These are phyloP conservation scores for Tholera decimalis DNA, from an alignment of 2,888 invertebrate species.

Conservation along the genomic window DNA sequence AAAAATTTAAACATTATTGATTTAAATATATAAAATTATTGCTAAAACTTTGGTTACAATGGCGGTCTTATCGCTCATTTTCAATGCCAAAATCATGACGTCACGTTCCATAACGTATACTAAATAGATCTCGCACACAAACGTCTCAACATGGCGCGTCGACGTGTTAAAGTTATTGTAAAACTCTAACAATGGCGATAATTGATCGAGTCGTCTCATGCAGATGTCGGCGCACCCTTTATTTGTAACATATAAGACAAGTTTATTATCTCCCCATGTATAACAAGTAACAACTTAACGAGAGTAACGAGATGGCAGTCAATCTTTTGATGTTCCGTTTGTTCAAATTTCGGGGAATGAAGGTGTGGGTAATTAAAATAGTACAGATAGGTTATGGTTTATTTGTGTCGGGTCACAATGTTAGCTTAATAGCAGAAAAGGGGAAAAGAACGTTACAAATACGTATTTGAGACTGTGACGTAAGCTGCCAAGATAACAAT, in stretches of 20 bases:
- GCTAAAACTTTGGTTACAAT: too few relatives aligned
- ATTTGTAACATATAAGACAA: conserved; percentile 72
- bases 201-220: conserved; percentile 86
- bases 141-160: conserved; percentile 81
- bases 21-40: too few relatives aligned
- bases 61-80: too few relatives aligned
- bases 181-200: conserved; percentile 83
- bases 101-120: conserved; percentile 41
- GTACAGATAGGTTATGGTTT: conserved; percentile 14
- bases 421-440: background rate
- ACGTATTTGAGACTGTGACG: background rate
- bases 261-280: conserved; percentile 79
- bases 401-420: conserved; percentile 1
- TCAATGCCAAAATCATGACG: too few relatives aligned
- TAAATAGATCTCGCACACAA: conserved; percentile 37
- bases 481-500: background rate
- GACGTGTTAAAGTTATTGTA: conserved; percentile 83
- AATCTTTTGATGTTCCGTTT: conserved; percentile 78
- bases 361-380: conserved; percentile 51
- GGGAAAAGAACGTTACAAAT: background rate
- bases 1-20: too few relatives aligned
- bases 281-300: conserved; percentile 51
- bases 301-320: conserved; percentile 76
- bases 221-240: conserved; percentile 83
- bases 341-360: conserved; percentile 45